phyloP scores from a whole-genome alignment of 2,797 vertebrate genomes.

The Australoheros facetus region DNA sequence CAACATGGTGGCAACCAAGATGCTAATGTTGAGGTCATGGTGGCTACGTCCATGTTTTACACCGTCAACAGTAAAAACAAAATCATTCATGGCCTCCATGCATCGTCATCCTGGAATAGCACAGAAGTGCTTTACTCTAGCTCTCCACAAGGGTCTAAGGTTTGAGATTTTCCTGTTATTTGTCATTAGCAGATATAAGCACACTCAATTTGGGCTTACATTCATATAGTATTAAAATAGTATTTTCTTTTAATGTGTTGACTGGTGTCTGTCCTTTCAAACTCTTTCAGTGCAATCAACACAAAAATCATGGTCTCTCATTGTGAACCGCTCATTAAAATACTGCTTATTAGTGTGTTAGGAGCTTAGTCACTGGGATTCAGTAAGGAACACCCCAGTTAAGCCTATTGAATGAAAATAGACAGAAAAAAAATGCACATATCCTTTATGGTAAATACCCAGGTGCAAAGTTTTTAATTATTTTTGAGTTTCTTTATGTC shows the following conservation, averaged over 20 bases:
- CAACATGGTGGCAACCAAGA: background rate
- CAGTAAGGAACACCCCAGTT: no score
- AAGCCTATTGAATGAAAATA: no score
- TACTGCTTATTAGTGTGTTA: background rate
- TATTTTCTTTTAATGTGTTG: background rate
- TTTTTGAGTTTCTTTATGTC: background rate
- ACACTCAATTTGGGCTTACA: background rate
- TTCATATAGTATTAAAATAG: no score
- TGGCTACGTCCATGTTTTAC: background rate
- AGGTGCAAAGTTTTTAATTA: background rate
- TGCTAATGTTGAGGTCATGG: background rate
- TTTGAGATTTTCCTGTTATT: background rate
- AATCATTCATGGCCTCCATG: background rate
- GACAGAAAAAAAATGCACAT: no score
- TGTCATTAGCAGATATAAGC: accelerated
- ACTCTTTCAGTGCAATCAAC: background rate
- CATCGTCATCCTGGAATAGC: accelerated
- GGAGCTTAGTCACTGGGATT: no score
- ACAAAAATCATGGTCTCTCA: background rate
- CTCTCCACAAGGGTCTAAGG: accelerated
- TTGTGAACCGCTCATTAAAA: background rate
- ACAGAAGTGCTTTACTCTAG: background rate
- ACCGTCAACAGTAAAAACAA: background rate
- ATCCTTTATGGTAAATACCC: background rate
- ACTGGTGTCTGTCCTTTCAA: background rate